Percentiles rank a stretch among this genome's conserved stretches.
These are phyloP conservation scores for Timema podura DNA, from an alignment of 2,888 invertebrate genomes.

Conservation along the genomic window DNA sequence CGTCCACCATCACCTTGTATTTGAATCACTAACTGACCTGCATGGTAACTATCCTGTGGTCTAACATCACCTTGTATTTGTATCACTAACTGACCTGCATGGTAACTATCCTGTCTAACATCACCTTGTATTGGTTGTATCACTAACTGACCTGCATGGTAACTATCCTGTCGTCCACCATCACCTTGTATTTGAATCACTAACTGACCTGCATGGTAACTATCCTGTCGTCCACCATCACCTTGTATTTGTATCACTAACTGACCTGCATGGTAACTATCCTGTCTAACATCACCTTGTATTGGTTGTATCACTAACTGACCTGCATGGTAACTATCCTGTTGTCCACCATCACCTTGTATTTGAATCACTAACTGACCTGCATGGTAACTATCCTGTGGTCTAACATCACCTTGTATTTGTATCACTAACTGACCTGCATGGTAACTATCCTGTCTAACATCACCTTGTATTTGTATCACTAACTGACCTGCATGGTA, in stretches of 20 bases:
- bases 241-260: conserved; percentile 49
- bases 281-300: conserved; percentile 91
- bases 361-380: conserved; percentile 43
- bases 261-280: conserved; percentile 93
- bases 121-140: conserved; percentile 60
- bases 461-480: conserved; percentile 61
- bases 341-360: conserved; percentile 93
- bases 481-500: conserved; percentile 77
- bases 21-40: conserved; percentile 53
- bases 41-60: conserved; percentile 98
- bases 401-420: conserved; percentile 84
- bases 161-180: conserved; percentile 97
- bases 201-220: conserved; percentile 88
- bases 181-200: conserved; percentile 57
- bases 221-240: conserved; percentile 96
- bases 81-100: conserved; percentile 66
- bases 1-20: conserved; percentile 88
- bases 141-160: conserved; percentile 77
- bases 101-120: conserved; percentile 97
- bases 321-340: conserved; percentile 97
- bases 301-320: conserved; percentile 25
- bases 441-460: conserved; percentile 99
- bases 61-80: conserved; percentile 78
- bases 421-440: conserved; percentile 57
- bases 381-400: conserved; percentile 99